phyloP scores from a whole-genome alignment of 2,797 vertebrate species.

The Peromyscus eremicus region DNA sequence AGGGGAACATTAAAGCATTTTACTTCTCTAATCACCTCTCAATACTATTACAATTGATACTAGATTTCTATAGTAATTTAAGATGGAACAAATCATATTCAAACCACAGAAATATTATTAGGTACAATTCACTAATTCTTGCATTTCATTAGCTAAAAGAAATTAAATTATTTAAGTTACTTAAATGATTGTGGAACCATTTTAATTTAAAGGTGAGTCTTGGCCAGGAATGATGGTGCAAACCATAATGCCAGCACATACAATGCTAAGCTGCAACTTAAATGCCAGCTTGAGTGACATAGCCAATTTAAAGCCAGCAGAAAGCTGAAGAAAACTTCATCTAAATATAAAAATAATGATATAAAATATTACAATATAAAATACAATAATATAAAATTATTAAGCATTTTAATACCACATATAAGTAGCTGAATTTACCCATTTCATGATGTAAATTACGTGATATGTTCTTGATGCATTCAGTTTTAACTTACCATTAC shows the following conservation, averaged over 20 bases:
- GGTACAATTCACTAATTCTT: conserved; percentile 20
- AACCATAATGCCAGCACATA: not conserved
- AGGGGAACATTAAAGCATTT: not conserved
- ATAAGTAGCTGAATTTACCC: not conserved
- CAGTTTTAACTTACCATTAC: not conserved
- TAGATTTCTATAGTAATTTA: not conserved
- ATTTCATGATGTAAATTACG: not conserved
- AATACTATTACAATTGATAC: not conserved
- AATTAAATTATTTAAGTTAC: not conserved
- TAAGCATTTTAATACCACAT: not conserved
- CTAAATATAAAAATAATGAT: not conserved
- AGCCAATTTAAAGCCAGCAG: not conserved
- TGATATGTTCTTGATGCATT: not conserved
- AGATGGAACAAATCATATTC: not conserved
- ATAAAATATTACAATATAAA: not conserved
- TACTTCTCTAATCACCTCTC: not conserved
- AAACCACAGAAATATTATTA: not conserved
- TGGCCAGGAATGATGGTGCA: not conserved
- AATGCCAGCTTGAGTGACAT: not conserved
- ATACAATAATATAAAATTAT: not conserved
- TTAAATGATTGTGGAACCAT: not conserved
- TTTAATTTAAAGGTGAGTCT: not conserved
- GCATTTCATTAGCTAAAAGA: not conserved
- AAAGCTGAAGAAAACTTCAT: not conserved
- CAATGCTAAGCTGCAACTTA: fast-evolving